Base-by-base conservation (phyloP, 1,140 invertebrate genomes). In the Brachionus manjavacas region DNA sequence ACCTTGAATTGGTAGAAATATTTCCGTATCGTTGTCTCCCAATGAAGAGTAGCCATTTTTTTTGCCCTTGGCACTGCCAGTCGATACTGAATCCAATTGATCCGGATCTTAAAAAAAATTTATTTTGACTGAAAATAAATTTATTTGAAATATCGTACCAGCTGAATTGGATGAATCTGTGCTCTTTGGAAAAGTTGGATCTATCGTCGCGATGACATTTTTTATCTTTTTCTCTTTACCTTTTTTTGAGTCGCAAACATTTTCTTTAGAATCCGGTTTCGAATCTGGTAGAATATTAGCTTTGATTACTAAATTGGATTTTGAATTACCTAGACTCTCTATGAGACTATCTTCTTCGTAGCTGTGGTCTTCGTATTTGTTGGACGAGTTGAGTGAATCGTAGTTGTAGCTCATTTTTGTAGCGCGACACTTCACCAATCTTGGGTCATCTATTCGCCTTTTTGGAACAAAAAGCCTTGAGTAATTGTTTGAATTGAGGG, bases 1-100 rank as follows among this genome's bases (percentile, higher is more conserved):
- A 25, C 72, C 72, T 46, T 76, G 72, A 25, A 76, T 76, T 76
- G 72, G 72, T 25, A 76, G 28, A 31, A 76, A 76, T 76, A 76
- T 49, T 49, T 76, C 72, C 3, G 72, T 76, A 35, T 76, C 72
- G 25, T 76, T 76, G 12, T 76, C 72, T 49, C 72, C 43, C n/a
- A 76, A 9, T 14, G 72, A 46, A 25, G 72, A 76, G 46, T 76
- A 76, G 4, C 72, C 72, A 76, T 35, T 76, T 28, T 76, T 76
- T 46, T 49, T 76, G 23, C n/a, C 41, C 14, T 76, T 76, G 4
- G 16, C 12, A 9, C 43, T 49, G 31, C 25, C 49, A 23, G 46
- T 25, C 7, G n/a, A 46, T 9, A 20, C 20, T 12, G 16, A 9
- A n/a, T 74, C 70, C n/a, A 8, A 14, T 46, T 76, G 41, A 11